These are phyloP conservation scores for Eubasilissa regina DNA, from an alignment of 1,140 invertebrate genomes.

Conservation along the genomic window DNA sequence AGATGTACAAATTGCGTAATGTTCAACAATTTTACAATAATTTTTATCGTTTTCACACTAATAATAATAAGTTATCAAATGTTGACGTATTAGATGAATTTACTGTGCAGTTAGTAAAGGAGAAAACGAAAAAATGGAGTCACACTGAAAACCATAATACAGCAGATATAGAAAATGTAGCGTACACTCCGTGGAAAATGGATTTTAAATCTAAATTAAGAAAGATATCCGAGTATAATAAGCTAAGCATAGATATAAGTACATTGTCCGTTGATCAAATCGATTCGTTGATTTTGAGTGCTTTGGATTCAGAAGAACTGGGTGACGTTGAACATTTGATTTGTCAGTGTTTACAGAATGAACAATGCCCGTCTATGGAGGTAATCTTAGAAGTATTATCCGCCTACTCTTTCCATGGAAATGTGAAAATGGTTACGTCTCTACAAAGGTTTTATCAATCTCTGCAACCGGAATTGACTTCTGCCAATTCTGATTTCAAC, in stretches of 20 bases:
- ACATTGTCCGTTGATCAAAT: conserved; percentile 19
- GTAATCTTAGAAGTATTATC: conserved; percentile 35
- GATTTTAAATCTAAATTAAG: conserved; percentile 41
- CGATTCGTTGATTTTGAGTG: conserved; percentile 27
- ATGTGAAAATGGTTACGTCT: conserved; percentile 44
- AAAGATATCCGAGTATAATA: conserved; percentile 24
- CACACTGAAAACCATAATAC: too few species aligned
- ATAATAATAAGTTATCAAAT: conserved; percentile 41
- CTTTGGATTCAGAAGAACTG: conserved; percentile 13
- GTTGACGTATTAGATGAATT: conserved; percentile 51
- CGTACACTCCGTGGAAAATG: conserved; percentile 32
- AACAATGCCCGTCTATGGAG: conserved; percentile 24
- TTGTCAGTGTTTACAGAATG: conserved; percentile 41
- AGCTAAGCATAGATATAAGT: conserved; percentile 25
- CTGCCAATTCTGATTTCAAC: conserved; percentile 44
- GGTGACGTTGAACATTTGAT: conserved; percentile 47
- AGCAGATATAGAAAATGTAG: conserved; percentile 7
- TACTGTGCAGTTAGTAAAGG: conserved; percentile 36
- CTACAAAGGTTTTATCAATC: conserved; percentile 41
- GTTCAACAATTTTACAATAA: conserved; percentile 12
- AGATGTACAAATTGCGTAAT: conserved; percentile 38
- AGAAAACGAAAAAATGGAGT: conserved; percentile 49
- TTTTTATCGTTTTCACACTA: conserved; percentile 26
- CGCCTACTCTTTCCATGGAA: conserved; percentile 32
- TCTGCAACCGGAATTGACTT: background rate